phyloP scores from a whole-genome alignment of 2,888 invertebrate genomes.

The Morpho deidamia region DNA sequence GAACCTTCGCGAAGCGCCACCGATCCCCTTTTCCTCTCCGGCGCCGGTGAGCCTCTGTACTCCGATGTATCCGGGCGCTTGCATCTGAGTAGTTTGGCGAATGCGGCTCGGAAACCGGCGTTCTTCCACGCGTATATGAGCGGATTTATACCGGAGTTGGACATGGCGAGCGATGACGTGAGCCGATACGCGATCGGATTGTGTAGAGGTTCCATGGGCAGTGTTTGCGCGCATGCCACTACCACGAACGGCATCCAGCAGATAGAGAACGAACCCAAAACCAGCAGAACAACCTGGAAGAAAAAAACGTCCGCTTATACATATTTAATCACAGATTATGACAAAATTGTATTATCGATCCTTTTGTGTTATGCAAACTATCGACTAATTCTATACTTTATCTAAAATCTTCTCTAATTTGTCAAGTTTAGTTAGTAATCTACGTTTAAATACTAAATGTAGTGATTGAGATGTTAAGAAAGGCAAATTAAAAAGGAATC shows the following conservation, averaged over 20 bases:
- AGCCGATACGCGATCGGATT: conserved; percentile 80
- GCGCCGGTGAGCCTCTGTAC: conserved; percentile 76
- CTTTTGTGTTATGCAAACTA: too few species aligned
- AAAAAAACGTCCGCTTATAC: not conserved
- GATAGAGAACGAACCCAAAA: conserved; percentile 87
- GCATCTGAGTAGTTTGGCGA: conserved; percentile 82
- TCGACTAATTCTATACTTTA: too few species aligned
- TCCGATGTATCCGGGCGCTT: conserved; percentile 79
- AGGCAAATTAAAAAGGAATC: too few species aligned
- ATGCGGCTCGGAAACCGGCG: conserved; percentile 85
- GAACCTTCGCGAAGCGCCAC: conserved; percentile 70
- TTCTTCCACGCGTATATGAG: conserved; percentile 93
- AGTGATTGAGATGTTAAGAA: too few species aligned
- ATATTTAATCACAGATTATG: too few species aligned
- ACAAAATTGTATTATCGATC: too few species aligned
- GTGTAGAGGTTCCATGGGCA: conserved; percentile 68
- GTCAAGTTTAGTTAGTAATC: too few species aligned
- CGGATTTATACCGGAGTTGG: conserved; percentile 89
- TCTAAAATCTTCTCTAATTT: too few species aligned
- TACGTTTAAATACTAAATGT: too few species aligned
- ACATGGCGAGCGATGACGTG: conserved; percentile 85
- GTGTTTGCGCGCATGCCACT: conserved; percentile 80
- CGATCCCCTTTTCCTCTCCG: conserved; percentile 71
- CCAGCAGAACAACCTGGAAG: conserved; percentile 85
- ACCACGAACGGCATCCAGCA: conserved; percentile 90